Base-by-base conservation (phyloP, 2,888 invertebrate species). In the Oxycera nigricornis region DNA sequence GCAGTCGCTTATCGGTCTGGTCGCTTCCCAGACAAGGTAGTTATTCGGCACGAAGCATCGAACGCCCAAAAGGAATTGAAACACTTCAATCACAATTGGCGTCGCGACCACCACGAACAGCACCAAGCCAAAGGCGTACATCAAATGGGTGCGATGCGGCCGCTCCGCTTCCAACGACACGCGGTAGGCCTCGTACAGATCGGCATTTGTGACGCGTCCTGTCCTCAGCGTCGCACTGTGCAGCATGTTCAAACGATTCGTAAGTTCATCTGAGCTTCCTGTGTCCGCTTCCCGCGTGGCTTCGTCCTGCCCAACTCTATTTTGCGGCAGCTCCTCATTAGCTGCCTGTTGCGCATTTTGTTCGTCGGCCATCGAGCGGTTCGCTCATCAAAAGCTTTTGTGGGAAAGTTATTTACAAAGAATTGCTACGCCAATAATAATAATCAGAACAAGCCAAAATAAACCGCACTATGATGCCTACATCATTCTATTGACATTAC, bases 1-100 rank as follows among this genome's bases (percentile, higher is more conserved):
- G 82, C 96, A 96, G 85, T 94, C 89, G 24, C 94, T 91, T 72
- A 94, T 87, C 28, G 95, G 95, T 78, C 95, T 87, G 24, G 94
- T 92, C 72, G 93, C 92, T 86, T 96, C 95, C 94, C 94, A 94
- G 78, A 94, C 86, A 76, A 95, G 87, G 83, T 93, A 94, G 87
- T 95, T 95, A 84, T 93, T 94, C 78, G 92, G 91, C 81, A 95
- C 82, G 77, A 94, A 85, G 85, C 96, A 96, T 81, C 93, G 89
- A 78, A 90, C 87, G 80, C 89, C 88, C 79, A 89, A 79, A 78
- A 89, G 78, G 79, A 83, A 84, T 9, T 82, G 82, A 30, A 85
- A 81, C 14, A 81, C 79, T 74, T 83, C 82, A 68, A 85, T 83
- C 61, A 84, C 81, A 41, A 84, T 77, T 1, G 85, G 85, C 2